Conservation (phyloP, 2,113 vertebrate genomes). For the Trogon surrucura region DNA sequence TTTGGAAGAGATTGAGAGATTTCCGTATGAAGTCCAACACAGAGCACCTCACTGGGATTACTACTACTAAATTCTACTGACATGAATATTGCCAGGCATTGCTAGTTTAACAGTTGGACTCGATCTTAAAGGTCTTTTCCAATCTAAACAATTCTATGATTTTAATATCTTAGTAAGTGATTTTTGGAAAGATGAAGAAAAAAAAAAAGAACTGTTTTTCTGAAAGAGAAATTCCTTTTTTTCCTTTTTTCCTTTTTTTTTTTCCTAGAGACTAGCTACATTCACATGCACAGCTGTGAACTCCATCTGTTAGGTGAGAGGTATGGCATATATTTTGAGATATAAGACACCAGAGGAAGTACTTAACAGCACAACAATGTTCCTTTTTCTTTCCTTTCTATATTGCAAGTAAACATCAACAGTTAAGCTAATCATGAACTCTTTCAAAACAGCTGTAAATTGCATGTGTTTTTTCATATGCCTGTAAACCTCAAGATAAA, state of each 20-base stretch:
- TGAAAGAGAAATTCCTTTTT: not conserved
- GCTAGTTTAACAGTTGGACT: too few species aligned
- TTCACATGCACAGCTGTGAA: slow-evolving; percentile 46
- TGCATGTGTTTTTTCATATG: slow-evolving; percentile 3
- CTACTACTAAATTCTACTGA: not conserved
- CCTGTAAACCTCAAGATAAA: slow-evolving; percentile 11
- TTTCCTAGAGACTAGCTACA: not conserved
- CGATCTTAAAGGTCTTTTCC: too few species aligned
- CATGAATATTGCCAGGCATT: not conserved
- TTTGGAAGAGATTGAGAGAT: not conserved
- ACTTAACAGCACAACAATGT: not conserved
- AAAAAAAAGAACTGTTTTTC: not conserved
- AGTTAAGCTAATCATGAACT: slow-evolving; percentile 44
- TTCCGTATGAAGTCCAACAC: not conserved
- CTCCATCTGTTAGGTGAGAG: slow-evolving; percentile 55
- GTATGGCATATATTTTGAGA: slow-evolving; percentile 15
- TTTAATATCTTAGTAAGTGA: not conserved
- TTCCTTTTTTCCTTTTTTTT: not conserved
- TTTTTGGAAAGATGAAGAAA: not conserved
- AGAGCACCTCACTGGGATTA: not conserved
- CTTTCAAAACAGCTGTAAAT: slow-evolving; percentile 22
- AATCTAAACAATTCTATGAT: too few species aligned
- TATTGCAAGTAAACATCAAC: not conserved
- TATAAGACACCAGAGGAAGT: slow-evolving; percentile 31
- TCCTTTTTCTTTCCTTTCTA: not conserved